Base-by-base conservation (phyloP, 2,888 invertebrate species). In the Leptogaster cylindrica region DNA sequence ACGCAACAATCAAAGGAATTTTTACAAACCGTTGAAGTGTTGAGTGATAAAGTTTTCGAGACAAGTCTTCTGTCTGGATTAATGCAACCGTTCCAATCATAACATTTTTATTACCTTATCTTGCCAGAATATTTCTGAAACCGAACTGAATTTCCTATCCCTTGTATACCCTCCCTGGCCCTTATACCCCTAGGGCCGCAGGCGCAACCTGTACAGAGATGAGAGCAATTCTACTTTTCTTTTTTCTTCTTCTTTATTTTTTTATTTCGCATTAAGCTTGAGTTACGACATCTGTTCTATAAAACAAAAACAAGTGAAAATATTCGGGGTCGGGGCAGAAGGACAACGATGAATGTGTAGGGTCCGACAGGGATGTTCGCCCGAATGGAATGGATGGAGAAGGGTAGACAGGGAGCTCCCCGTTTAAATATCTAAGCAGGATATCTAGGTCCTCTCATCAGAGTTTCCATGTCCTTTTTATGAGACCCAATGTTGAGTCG, bases 251-350 rank as follows among this genome's bases (percentile, higher is more conserved):
- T n/a, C n/a, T n/a, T n/a, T n/a, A n/a, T n/a, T 25, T 48, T 48
- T 48, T 48, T 25, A 48, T 48, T 25, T 27, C 12, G 48, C 48
- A 48, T 48, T 48, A 48, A 48, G 27, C 27, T 23, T 25, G 48
- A 48, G 48, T 48, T 48, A 48, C 48, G 48, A 48, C 48, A 48
- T 48, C 48, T 48, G 48, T 48, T 48, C 48, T 27, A 48, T 48
- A 48, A 48, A 48, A 27, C 48, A 48, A 23, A 27, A 48, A 48
- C 48, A 48, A 48, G 25, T 23, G 25, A n/a, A 18, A 46, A 46
- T 14, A n/a, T n/a, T n/a, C 18, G 20, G 48, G 48, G n/a, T n/a
- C n/a, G n/a, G n/a, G n/a, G n/a, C n/a, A n/a, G n/a, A n/a, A n/a
- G n/a, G n/a, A n/a, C n/a, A n/a, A n/a, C n/a, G n/a, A n/a, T n/a